A percentile compares a stretch with the other conserved stretches of the same genome.
Evolutionary conservation across 2,888 invertebrate species (phyloP).

Genomic region (Eristalis pertinax): DNA sequence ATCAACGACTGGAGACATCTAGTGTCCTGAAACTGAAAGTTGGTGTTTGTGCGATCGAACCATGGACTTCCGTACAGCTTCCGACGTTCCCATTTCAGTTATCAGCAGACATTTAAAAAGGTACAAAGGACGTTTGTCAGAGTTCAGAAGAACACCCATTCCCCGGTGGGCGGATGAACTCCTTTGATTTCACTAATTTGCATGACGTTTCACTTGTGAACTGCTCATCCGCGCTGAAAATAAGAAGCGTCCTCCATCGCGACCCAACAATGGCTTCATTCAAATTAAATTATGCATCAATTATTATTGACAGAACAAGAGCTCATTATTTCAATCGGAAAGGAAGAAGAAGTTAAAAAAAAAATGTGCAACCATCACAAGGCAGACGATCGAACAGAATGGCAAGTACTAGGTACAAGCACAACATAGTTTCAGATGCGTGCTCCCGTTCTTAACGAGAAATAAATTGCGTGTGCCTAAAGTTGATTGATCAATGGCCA

Average conservation of each 20-base stretch:
- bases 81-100: no score
- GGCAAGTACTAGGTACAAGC: constrained; percentile 10
- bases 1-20: no score
- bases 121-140: not conserved
- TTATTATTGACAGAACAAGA: constrained; percentile 73
- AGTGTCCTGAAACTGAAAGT: no score
- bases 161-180: not conserved
- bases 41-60: no score
- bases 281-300: constrained; percentile 72
- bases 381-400: not conserved
- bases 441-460: constrained; percentile 72
- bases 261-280: constrained; percentile 51
- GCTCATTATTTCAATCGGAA: constrained; percentile 68
- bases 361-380: not conserved
- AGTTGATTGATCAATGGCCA: constrained; percentile 72
- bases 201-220: not conserved
- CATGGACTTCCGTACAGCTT: no score
- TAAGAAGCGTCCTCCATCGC: not conserved
- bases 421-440: constrained; percentile 58
- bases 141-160: not conserved
- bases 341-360: constrained; percentile 16
- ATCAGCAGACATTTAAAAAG: no score
- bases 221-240: not conserved
- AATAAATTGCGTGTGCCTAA: constrained; percentile 72
- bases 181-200: not conserved